Base-by-base conservation (phyloP, 2,797 vertebrate genomes). In the Clangula hyemalis region DNA sequence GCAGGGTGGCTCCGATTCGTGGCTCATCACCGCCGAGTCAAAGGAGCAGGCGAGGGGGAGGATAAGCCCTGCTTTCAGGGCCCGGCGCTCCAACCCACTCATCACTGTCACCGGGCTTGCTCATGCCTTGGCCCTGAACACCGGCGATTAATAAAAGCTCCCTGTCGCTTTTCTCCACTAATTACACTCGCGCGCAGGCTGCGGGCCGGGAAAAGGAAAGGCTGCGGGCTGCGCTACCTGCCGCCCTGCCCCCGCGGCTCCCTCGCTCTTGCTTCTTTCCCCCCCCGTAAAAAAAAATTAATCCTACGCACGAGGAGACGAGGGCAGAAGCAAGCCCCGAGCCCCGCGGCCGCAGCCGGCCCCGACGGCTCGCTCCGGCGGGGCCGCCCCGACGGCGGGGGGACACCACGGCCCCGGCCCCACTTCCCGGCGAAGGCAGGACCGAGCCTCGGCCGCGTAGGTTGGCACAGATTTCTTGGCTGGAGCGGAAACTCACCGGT, bases 1-100 rank as follows among this genome's bases (percentile, higher is more conserved):
- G 98, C 95, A 97, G 97, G 93, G 94, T 91, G 97, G 98, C 95
- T 94, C 77, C 94, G 94, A 96, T 97, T 92, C 93, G 86, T 90
- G 94, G 96, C 97, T 98, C 97, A 96, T 98, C 97, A 98, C 38
- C 90, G 51, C 81, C 81, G 88, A 92, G 89, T 22, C 87, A 32
- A 72, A 56, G 84, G 85, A 92, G 92, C 84, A 76, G 62, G 68
- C 69, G 49, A 41, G 86, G 91, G 91, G 96, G 94, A 84, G 86
- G 96, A 95, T 93, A 96, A 97, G 95, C 95, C 78, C 97, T 97
- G 94, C 98, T 97, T 95, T 64, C 51, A 94, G 69, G 97, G 95
- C 97, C 96, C 89, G 84, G 78, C 51, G 65, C 95, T 94, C 94
- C 95, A 85, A 94, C 96, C 96, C 95, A 97, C 95, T 97, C 97